phyloP scores from a whole-genome alignment of 2,113 vertebrate species.

The Chamaetylas fuelleborni region DNA sequence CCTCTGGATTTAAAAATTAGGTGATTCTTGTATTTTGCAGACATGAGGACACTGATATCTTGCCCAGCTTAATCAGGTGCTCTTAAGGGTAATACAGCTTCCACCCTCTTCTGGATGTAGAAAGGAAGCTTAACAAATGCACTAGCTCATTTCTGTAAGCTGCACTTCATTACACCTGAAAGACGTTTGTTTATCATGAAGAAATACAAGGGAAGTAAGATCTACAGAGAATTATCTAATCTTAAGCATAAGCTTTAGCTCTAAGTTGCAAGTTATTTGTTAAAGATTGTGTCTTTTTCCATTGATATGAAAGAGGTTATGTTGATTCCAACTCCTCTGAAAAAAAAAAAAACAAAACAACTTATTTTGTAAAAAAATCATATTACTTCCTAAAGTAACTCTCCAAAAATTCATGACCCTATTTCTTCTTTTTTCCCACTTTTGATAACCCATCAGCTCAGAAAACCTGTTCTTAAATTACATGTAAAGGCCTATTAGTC shows the following conservation, averaged over 20 bases:
- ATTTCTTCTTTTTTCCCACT: background rate
- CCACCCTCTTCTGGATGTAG: background rate
- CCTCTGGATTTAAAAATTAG: background rate
- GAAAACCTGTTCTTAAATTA: background rate
- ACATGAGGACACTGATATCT: background rate
- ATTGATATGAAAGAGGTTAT: background rate
- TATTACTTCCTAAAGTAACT: background rate
- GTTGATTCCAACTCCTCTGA: background rate
- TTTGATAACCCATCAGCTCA: background rate
- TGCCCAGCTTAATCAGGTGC: background rate
- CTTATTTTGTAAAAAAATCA: background rate
- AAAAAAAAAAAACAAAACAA: background rate
- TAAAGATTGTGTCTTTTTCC: background rate
- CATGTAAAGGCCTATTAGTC: background rate
- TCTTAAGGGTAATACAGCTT: background rate
- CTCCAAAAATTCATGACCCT: background rate
- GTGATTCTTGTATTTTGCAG: background rate
- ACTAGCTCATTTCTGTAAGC: background rate
- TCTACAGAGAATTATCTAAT: background rate
- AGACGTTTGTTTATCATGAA: background rate
- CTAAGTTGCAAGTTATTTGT: background rate
- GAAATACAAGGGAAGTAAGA: background rate
- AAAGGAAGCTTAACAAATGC: background rate
- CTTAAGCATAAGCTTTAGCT: background rate
- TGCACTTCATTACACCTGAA: background rate